These are phyloP conservation scores for Scytalopus superciliaris DNA, from an alignment of 2,113 vertebrate species.

Conservation along the genomic window DNA sequence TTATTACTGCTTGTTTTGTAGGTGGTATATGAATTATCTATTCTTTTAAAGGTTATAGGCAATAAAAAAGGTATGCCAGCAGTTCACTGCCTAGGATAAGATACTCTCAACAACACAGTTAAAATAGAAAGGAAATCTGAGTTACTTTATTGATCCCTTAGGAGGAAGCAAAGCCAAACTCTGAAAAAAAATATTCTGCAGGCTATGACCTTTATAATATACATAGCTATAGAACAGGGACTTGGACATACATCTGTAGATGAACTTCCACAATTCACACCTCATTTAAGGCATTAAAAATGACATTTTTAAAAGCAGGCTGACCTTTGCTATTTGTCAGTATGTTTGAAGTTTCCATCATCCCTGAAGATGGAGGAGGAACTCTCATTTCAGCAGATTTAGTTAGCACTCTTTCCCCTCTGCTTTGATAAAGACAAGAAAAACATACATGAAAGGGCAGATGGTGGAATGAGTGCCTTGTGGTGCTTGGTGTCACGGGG, in stretches of 20 bases:
- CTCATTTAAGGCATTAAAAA: background rate
- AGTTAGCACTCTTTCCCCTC: background rate
- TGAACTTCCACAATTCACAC: background rate
- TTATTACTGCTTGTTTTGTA: background rate
- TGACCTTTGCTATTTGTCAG: background rate
- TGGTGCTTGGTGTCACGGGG: background rate
- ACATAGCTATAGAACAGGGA: background rate
- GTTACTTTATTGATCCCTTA: conserved; percentile 37
- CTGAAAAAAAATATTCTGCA: background rate
- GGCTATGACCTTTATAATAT: background rate
- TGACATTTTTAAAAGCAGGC: background rate
- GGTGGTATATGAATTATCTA: background rate
- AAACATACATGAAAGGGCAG: background rate
- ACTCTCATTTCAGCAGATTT: background rate
- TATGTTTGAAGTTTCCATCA: background rate
- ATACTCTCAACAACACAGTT: background rate
- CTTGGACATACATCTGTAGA: background rate
- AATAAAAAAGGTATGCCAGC: background rate
- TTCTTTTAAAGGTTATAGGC: background rate
- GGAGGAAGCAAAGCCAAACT: conserved; percentile 4
- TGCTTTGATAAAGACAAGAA: background rate
- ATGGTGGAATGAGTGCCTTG: background rate
- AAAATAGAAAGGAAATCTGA: conserved; percentile 2
- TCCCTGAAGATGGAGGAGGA: background rate
- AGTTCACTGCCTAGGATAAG: background rate